A percentile compares a stretch with the other conserved stretches of the same genome.
These are phyloP conservation scores for Drosophila melanogaster DNA, from an alignment of 1,140 invertebrate genomes.

Conservation along the genomic window Release_6_plus_ISO1_MT NC_004354.4:18562501-18563000, in stretches of 20 bases:
- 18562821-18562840: conserved; percentile 5
- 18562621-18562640: background rate
- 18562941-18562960: conserved; percentile 69
- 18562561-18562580: conserved; percentile 64
- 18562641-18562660: background rate
- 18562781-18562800: conserved; percentile 25
- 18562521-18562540: conserved; percentile 82
- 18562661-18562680: too few species aligned
- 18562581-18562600: conserved; percentile 8
- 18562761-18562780: conserved; percentile 82
- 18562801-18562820: conserved; percentile 69
- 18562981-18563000: conserved; percentile 17
- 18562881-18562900: background rate
- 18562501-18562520: conserved; percentile 42
- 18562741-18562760: conserved; percentile 79
- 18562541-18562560: conserved; percentile 82
- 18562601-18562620: conserved; percentile 61
- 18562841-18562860: background rate
- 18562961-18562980: conserved; percentile 19
- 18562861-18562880: too few species aligned
- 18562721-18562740: conserved; percentile 12
- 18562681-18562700: too few species aligned
- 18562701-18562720: conserved; percentile 71
- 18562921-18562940: conserved; percentile 82
- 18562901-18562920: conserved; percentile 77